Base-by-base conservation (phyloP, 2,888 invertebrate genomes). In the Coecobrya sp. region DNA sequence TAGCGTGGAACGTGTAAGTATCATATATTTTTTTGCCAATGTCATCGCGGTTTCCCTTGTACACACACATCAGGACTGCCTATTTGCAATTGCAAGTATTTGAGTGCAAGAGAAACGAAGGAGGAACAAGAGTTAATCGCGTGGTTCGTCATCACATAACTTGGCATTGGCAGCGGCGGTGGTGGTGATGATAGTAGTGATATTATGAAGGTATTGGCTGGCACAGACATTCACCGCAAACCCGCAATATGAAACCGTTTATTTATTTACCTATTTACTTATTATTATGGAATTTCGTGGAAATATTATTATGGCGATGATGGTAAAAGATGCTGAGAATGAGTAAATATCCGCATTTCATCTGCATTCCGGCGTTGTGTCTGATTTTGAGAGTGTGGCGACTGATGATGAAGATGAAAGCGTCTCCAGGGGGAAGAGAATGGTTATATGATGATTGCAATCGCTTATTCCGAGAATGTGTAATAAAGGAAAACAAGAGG, bases 291-390 rank as follows among this genome's bases (percentile, higher is more conserved):
- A 30, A 30, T 68, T 68, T 68, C 30, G 16, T 13, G 76, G 22
- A 76, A 76, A 76, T 11, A 19, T 45, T 42, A 19, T 76, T 45
- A 36, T 70, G 70, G 19, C 36, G 70, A 68, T 30, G 68, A 19
- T n/a, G 79, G 36, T 2, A 36, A 36, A 36, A 36, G 36, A 81
- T 81, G 25, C 42, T 73, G 79, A 0, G 79, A 27, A 73, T 73
- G 27, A 49, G 25, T 52, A 16, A 55, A 73, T 22, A 73, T 81
- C 79, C 79, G 79, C 79, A 81, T 52, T 81, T 81, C 30, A 49
- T 81, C 79, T 81, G 79, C 79, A 81, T 25, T 81, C 55, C n/a
- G 22, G 13, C 25, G n/a, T 73, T 36, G 42, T 73, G 42, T 42
- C 73, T n/a, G 19, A 36, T 68, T 68, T 27, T 27, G 30, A 30